Conservation (phyloP, 2,113 vertebrate species). For the Rhegmatorhina hoffmannsi region DNA sequence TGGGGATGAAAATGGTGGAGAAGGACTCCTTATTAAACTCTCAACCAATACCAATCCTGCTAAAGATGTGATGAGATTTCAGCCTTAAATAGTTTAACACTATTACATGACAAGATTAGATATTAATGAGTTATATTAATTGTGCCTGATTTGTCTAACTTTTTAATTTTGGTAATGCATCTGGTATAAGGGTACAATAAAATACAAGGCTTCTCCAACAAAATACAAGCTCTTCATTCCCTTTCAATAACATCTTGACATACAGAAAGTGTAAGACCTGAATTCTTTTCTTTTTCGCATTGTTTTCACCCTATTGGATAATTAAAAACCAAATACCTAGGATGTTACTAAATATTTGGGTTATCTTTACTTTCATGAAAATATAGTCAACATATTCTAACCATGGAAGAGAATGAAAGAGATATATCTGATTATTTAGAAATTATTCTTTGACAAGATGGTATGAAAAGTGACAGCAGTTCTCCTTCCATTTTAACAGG, state of each 20-base stretch:
- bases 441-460: not conserved
- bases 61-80: not conserved
- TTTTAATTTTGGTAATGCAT: constrained; percentile 5
- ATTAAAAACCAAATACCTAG: not conserved
- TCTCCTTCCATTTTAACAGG: not conserved
- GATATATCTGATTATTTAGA: not conserved
- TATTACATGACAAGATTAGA: not conserved
- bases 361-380: not conserved
- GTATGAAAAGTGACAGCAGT: not conserved
- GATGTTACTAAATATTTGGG: not conserved
- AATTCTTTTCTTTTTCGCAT: not conserved
- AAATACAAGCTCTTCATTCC: not conserved
- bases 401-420: not conserved
- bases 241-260: not conserved
- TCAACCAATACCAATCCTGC: not conserved
- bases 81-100: not conserved
- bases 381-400: not conserved
- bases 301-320: not conserved
- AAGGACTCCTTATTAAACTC: not conserved
- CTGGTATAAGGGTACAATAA: not conserved
- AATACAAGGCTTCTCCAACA: not conserved
- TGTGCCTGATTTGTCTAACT: not conserved
- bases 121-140: not conserved
- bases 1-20: not conserved
- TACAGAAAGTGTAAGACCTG: not conserved